A percentile compares a stretch with the other conserved stretches of the same genome.
Evolutionary conservation across 2,113 vertebrate genomes (phyloP).

Genomic region (Anoura caudifer): DNA sequence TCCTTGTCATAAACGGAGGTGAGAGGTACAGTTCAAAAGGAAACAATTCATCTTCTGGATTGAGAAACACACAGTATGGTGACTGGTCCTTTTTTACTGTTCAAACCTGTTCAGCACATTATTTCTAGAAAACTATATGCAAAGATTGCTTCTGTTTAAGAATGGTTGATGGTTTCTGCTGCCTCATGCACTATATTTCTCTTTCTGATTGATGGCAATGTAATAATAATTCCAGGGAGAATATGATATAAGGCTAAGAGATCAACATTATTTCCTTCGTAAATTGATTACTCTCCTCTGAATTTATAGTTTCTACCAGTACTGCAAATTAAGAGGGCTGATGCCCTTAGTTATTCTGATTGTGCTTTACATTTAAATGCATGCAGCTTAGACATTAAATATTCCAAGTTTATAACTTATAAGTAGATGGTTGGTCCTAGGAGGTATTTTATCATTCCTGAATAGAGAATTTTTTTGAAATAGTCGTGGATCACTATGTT

Average conservation of each 20-base stretch:
- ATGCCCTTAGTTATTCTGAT: constrained; percentile 28
- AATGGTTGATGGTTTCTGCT: constrained; percentile 32
- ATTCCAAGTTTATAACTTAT: background rate
- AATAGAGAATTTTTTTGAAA: constrained; percentile 38
- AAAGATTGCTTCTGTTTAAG: constrained; percentile 45
- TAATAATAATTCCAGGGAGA: constrained; percentile 31
- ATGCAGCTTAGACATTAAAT: constrained; percentile 4
- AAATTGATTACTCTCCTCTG: constrained; percentile 60
- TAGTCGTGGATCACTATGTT: background rate
- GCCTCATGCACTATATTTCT: constrained; percentile 38
- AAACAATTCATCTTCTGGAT: background rate
- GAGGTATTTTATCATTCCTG: background rate
- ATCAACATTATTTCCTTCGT: constrained; percentile 54
- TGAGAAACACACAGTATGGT: background rate
- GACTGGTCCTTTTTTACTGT: background rate
- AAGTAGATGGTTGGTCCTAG: constrained; percentile 38
- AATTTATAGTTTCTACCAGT: constrained; percentile 55
- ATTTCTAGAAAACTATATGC: constrained; percentile 48
- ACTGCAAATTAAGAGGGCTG: constrained; percentile 21
- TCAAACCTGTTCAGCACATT: background rate
- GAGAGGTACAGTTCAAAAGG: too few species aligned
- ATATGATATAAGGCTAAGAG: constrained; percentile 55
- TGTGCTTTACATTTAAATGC: constrained; percentile 44
- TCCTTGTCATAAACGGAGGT: background rate
- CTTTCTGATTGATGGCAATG: constrained; percentile 41